Conservation (phyloP, 2,797 vertebrate species). For the Acrossocheilus fasciatus region DNA sequence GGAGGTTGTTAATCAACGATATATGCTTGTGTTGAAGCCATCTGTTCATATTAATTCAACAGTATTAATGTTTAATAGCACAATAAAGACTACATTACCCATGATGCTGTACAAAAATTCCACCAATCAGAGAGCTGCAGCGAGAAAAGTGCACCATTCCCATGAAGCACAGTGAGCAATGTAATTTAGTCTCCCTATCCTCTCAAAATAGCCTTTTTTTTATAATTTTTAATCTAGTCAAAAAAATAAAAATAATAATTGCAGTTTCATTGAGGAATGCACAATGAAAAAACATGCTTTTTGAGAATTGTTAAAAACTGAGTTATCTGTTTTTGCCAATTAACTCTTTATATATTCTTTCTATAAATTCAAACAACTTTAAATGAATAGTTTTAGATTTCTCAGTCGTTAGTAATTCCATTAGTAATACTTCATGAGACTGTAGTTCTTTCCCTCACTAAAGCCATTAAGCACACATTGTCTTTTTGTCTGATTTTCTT, state of each 20-base stretch:
- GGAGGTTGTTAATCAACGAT: neutral
- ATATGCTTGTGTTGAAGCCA: neutral
- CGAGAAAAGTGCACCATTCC: neutral
- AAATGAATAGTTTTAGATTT: neutral
- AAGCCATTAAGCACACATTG: neutral
- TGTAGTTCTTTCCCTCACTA: neutral
- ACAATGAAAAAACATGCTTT: no score
- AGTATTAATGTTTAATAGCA: neutral
- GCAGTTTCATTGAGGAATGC: no score
- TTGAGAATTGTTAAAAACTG: no score
- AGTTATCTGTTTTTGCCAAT: no score
- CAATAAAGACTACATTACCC: neutral
- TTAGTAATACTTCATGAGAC: neutral
- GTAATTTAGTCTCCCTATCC: neutral
- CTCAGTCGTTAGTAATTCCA: neutral
- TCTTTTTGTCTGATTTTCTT: neutral
- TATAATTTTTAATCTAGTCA: no score
- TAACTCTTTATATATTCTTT: no score
- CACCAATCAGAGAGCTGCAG: neutral
- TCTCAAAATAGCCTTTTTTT: neutral
- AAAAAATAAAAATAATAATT: no score
- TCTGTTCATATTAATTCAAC: neutral
- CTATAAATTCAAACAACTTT: neutral
- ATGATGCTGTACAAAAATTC: neutral
- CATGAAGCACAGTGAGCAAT: neutral